A percentile compares a stretch with the other conserved stretches of the same genome.
Conservation (phyloP, 23 tunicate genomes). For the Styela clava region DNA sequence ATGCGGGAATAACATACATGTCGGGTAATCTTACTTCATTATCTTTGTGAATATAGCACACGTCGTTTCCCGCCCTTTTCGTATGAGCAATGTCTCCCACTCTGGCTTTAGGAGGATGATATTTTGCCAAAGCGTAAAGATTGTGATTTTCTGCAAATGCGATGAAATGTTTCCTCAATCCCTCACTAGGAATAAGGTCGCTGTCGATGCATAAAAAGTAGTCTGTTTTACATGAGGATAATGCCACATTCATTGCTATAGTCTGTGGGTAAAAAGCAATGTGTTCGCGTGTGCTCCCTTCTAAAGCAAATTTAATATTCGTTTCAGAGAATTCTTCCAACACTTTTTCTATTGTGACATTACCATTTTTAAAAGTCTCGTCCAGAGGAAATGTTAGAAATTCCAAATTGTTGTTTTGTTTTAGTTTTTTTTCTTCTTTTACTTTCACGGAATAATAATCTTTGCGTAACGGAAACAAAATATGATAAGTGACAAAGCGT, state of each 20-base stretch:
- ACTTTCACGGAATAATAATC: background rate
- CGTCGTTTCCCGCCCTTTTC: background rate
- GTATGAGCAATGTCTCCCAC: background rate
- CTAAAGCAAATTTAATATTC: background rate
- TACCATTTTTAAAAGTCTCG: background rate
- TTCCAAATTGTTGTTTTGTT: background rate
- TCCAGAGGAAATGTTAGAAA: background rate
- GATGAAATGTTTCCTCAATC: background rate
- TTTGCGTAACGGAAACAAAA: background rate
- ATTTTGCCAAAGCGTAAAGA: background rate
- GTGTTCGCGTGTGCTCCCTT: background rate
- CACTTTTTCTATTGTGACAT: background rate
- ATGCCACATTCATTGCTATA: background rate
- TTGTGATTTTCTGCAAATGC: background rate
- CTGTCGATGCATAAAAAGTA: background rate
- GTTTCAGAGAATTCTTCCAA: background rate
- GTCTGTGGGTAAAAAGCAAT: background rate
- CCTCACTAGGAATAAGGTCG: background rate
- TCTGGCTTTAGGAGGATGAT: background rate
- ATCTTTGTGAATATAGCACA: background rate
- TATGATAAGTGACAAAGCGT: background rate
- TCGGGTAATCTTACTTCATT: background rate
- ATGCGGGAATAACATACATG: background rate
- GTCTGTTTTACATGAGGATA: background rate
- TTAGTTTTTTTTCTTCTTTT: background rate